Base-by-base conservation (phyloP, 2,113 vertebrate species). In the Dissostichus mawsoni region DNA sequence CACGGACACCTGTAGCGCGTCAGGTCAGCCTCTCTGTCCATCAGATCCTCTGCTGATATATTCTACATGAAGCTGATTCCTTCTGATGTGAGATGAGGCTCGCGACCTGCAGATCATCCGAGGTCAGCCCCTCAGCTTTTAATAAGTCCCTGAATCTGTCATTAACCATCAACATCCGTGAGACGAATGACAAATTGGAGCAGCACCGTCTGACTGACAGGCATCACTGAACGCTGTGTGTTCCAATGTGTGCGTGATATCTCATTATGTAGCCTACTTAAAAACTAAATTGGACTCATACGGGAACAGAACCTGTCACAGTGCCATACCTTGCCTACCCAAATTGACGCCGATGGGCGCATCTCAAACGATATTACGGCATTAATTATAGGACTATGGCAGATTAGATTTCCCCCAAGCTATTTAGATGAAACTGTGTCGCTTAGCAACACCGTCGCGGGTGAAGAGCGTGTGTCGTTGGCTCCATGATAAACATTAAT, bases 391-490 rank as follows among this genome's bases (percentile, higher is more conserved):
- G 86, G 83, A 84, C 84, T 88, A 65, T 79, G 65, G 77, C 68
- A 89, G 83, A 90, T 93, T 90, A 87, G 76, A 92, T 83, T 84
- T 73, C 80, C 80, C 82, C 55, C 50, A 2, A 76, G 90, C 86
- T 77, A 86, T 88, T 80, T 85, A 65, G 76, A 58, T 78, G 79
- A 80, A 89, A 83, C 80, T 25, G 81, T 48, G 91, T 92, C 87
- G 86, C 91, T 82, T 88, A 92, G 92, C 91, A 92, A 93, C 90
- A 62, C 79, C n/a, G 76, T 55, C 53, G n/a, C 71, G 13, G 59
- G 29, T 87, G 53, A 87, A 78, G 85, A 11, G 84, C 51, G 62
- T 17, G 36, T 17, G 75, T 78, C 51, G 53, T 23, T 64, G 80
- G 80, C 76, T 66, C 36, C 63, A 80, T 81, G 74, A 87, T 80